Base-by-base conservation (phyloP, 1,140 invertebrate species). In the Chlorops oryzae region DNA sequence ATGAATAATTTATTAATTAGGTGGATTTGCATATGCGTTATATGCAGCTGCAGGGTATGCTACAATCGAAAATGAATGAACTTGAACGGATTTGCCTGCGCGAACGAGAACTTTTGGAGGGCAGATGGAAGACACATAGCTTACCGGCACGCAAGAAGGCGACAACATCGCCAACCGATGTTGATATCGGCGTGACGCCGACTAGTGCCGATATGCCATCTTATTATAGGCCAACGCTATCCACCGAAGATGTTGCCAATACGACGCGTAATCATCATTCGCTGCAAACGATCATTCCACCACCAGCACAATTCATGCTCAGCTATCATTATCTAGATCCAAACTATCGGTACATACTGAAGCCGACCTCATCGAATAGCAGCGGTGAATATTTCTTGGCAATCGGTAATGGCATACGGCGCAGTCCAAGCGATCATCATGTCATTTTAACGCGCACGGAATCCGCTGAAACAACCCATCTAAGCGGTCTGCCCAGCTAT, bases 21-120 rank as follows among this genome's bases (percentile, higher is more conserved):
- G 67, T 90, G 18, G 89, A 92, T 65, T 77, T 94, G 3, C 90
- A 94, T 63, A 91, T 94, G 79, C 81, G 90, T 37, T 94, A 92
- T 59, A 89, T 94, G 38, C 86, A 92, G 55, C 75, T 94, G 5
- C 90, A 93, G 74, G 81, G 85, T 55, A 77, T 88, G 22, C 74
- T 95, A 6, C 88, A 92, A 69, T 81, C 82, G n/a, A 92, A 92
- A 70, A 82, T 92, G 74, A 79, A 81, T 39, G 90, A 95, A 75
- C 70, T 94, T 25, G 89, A 93, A 62, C 78, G 86, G 45, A 74
- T 95, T 3, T 88, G 85, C 61, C 76, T 90, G 22, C 78, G 87
- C 32, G 92, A 95, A 72, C 80, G 86, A 48, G 86, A 92, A 61
- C 76, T 94, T 20, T 75, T 88, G 5, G 84, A 88, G 77, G 82